A percentile compares a stretch with the other conserved stretches of the same genome.
Conservation (phyloP, 2,888 invertebrate genomes). For the Cephus runcator region DNA sequence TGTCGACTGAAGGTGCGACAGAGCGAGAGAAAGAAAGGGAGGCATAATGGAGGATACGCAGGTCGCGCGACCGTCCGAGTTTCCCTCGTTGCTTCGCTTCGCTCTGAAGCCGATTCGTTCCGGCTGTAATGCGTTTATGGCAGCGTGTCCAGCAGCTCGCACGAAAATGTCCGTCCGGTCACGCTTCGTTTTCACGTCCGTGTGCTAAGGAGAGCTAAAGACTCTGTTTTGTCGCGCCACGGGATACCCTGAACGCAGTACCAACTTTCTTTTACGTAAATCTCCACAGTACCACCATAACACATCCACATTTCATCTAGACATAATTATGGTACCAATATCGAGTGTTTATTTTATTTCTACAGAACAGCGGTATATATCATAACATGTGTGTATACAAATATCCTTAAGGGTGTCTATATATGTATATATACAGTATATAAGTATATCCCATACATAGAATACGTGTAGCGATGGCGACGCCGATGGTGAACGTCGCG, state of each 20-base stretch:
- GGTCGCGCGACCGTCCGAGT: slow-evolving; percentile 45
- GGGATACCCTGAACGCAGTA: background rate
- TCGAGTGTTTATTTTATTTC: background rate
- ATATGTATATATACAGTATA: too few species aligned
- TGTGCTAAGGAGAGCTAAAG: slow-evolving; percentile 55
- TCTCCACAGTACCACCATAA: background rate
- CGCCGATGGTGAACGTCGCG: background rate
- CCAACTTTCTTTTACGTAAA: background rate
- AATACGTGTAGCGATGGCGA: background rate
- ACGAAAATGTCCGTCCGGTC: slow-evolving; percentile 28
- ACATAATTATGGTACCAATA: background rate
- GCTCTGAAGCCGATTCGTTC: slow-evolving; percentile 52
- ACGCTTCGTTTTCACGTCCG: slow-evolving; percentile 38
- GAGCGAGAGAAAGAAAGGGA: slow-evolving; percentile 24
- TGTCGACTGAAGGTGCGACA: slow-evolving; percentile 11
- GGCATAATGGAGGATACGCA: slow-evolving; percentile 22
- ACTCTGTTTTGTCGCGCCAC: slow-evolving; percentile 47
- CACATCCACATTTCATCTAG: background rate
- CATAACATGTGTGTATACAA: background rate
- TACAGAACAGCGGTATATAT: background rate
- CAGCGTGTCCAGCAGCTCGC: slow-evolving; percentile 34
- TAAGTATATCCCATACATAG: background rate
- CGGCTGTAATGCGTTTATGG: slow-evolving; percentile 61
- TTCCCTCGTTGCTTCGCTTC: slow-evolving; percentile 43
- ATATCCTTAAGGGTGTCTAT: background rate